Conservation (phyloP, 2,888 invertebrate genomes). For the Dione juno region DNA sequence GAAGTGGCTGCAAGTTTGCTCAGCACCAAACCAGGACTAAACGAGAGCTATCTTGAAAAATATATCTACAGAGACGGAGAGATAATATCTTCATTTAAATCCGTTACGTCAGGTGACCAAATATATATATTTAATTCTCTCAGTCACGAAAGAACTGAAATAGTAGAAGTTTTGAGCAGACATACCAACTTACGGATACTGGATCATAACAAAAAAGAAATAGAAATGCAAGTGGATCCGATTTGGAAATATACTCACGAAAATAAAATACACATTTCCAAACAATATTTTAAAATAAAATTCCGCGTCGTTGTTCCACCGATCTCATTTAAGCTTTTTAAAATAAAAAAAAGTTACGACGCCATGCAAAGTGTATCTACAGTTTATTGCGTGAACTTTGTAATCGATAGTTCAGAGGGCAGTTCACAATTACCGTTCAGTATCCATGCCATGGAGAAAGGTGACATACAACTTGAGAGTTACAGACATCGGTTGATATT, state of each 20-base stretch:
- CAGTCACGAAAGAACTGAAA: conserved; percentile 89
- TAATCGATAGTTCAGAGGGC: conserved; percentile 54
- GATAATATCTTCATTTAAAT: conserved; percentile 67
- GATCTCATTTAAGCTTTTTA: conserved; percentile 88
- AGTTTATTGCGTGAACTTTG: conserved; percentile 65
- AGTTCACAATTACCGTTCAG: conserved; percentile 58
- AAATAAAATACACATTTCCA: conserved; percentile 64
- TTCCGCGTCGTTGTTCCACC: conserved; percentile 91
- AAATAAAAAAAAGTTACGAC: conserved; percentile 72
- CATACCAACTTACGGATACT: conserved; percentile 88
- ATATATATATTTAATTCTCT: conserved; percentile 93
- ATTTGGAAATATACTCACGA: conserved; percentile 67
- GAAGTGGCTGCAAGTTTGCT: conserved; percentile 75
- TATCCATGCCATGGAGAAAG: conserved; percentile 87
- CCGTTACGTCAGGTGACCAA: conserved; percentile 83
- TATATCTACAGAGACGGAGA: conserved; percentile 73
- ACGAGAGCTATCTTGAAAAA: conserved; percentile 82
- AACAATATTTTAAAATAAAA: conserved; percentile 83
- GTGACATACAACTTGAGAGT: conserved; percentile 93
- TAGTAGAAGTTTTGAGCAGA: conserved; percentile 88
- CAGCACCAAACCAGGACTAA: conserved; percentile 89
- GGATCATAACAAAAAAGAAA: conserved; percentile 85
- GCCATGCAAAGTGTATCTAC: conserved; percentile 63
- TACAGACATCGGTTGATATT: conserved; percentile 90
- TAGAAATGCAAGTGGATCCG: conserved; percentile 70